Evolutionary conservation across 2,888 invertebrate species (phyloP), one percentile per base, ranked within the genome.

Genomic region (Drosophila pullipes): DNA sequence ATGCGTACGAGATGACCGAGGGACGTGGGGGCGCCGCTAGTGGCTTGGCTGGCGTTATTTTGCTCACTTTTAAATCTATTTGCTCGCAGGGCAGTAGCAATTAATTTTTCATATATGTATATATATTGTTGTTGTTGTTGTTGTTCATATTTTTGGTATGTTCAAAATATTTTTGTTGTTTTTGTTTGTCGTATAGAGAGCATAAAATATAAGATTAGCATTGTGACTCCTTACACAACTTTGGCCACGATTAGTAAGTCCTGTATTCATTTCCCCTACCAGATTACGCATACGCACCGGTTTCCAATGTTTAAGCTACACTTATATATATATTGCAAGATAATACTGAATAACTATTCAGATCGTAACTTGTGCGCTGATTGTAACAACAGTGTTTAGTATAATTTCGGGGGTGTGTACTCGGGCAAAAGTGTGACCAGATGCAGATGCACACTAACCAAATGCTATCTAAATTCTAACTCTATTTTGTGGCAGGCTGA

Each of bases 31-130:
- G 57, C 7, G 69, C 22, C n/a, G 76, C 57, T 52, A 69, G 11
- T 6, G 72, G 41, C 33, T 90, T 89, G 59, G 66, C 58, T 1
- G 88, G 78, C 74, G 76, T 37, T 9, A 78, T 37, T 63, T 85
- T 87, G 71, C 59, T 84, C 31, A 74, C 47, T 62, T 93, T 93
- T 75, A 91, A 89, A 78, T 93, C 93, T 92, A 84, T 74, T 64
- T 55, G 31, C 62, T 37, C 54, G 49, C 53, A 25, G 25, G 25
- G 25, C 25, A 25, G 25, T 25, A 25, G 25, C 25, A 44, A 54
- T 66, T 30, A n/a, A 10, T 64, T 55, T 61, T 52, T 59, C 30
- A 54, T 64, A 59, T n/a, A 54, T 69, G 39, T 16, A 13, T 16
- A 35, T 59, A 31, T 64, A 25, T 25, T 25, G 13, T 73, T 50